Evolutionary conservation across 2,888 invertebrate genomes (phyloP), one percentile per base, ranked within the genome.

Genomic region (Rhodophaea formosa): DNA sequence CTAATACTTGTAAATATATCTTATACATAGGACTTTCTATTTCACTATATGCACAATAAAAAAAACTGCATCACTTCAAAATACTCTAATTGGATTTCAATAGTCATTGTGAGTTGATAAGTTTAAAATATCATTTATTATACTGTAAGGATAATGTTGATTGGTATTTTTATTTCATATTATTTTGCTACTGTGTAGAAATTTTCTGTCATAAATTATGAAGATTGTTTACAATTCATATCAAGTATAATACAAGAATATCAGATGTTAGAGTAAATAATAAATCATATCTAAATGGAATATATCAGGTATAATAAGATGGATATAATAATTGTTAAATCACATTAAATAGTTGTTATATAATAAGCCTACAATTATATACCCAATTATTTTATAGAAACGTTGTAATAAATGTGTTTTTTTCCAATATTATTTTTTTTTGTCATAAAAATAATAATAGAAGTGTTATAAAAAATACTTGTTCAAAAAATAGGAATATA

Each of bases 291-390:
- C 16, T 47, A 47, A 47, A 49, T 30, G 47, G 47, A 49, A 8
- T 51, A 35, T 39, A 51, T 51, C 16, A 7, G 7, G 35, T 55
- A 35, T 42, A 42, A 39, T 23, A 59, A 6, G 59, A 62, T 61
- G 63, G 63, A 64, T 62, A 61, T 65, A 66, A 58, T 62, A 23
- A 23, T 23, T 52, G 57, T 57, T 58, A 57, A 58, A 15, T 32
- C 35, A 35, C 35, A 35, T 35, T 39, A 12, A 23, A 23, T 23
- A 23, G 3, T 23, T 23, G 23, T 23, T 3, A 23, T 23, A 23
- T 23, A 23, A 23, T 23, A 3, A 23, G 3, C 23, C 23, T 3
- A 23, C 2, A 23, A 23, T 3, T 23, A 23, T 23, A 2, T 23
- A 23, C 5, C 5, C 23, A 23, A 3, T 23, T 23, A 23, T 23